Evolutionary conservation across 2,797 vertebrate species (phyloP).

Genomic region (Thamnophis elegans): DNA sequence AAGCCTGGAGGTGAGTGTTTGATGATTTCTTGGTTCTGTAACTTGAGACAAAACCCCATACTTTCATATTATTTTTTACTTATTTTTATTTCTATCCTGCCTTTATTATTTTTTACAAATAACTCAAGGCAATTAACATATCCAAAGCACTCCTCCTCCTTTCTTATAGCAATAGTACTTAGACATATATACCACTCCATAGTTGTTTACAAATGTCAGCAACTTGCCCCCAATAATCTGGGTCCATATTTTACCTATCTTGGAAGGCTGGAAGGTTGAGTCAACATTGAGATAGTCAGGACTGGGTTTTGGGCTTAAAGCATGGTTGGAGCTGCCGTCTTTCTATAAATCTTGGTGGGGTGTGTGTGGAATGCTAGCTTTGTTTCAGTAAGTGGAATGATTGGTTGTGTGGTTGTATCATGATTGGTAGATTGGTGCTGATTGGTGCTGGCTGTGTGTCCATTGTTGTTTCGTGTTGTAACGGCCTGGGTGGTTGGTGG

Average conservation of each 20-base stretch:
- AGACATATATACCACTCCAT: background rate
- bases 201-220: background rate
- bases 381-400: too few relatives aligned
- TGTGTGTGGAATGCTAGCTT: too few relatives aligned
- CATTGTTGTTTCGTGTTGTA: too few relatives aligned
- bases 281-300: background rate
- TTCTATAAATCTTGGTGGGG: too few relatives aligned
- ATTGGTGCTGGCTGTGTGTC: too few relatives aligned
- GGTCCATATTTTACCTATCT: background rate
- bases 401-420: too few relatives aligned
- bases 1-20: conserved; percentile 86
- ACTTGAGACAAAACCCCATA: background rate
- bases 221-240: background rate
- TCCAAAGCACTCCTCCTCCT: background rate
- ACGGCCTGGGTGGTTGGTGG: too few relatives aligned
- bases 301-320: too few relatives aligned
- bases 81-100: background rate
- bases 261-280: background rate
- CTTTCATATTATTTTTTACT: background rate
- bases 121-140: background rate
- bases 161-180: background rate
- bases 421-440: too few relatives aligned
- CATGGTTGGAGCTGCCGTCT: too few relatives aligned
- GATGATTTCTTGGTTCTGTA: background rate
- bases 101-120: background rate